A percentile compares a stretch with the other conserved stretches of the same genome.
These are phyloP conservation scores for Chaunax sp. DNA, from an alignment of 2,797 vertebrate species.

Conservation along the genomic window DNA sequence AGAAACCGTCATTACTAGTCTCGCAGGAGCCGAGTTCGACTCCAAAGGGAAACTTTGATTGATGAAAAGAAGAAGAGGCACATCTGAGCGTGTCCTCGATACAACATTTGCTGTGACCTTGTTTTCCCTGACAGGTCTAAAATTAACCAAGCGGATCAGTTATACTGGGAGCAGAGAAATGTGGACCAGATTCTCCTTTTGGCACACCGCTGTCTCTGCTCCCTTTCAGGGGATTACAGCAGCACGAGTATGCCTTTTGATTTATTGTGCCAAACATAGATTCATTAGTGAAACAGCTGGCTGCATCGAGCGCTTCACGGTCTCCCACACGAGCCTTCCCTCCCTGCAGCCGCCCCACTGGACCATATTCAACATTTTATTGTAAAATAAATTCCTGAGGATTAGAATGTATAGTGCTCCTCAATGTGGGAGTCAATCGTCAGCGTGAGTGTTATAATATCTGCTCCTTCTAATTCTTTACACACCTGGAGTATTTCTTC, in stretches of 20 bases:
- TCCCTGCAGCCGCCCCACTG: slow-evolving; percentile 41
- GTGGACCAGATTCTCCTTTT: slow-evolving; percentile 81
- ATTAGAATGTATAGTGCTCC: slow-evolving; percentile 30
- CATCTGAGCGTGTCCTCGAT: slow-evolving; percentile 81
- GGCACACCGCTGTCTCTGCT: slow-evolving; percentile 68
- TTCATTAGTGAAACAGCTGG: slow-evolving; percentile 80
- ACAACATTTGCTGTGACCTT: slow-evolving; percentile 83
- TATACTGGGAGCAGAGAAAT: slow-evolving; percentile 78
- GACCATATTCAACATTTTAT: slow-evolving; percentile 45
- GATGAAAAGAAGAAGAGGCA: slow-evolving; percentile 76
- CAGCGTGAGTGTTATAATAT: not conserved
- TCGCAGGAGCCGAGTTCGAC: slow-evolving; percentile 70
- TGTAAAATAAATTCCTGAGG: slow-evolving; percentile 42
- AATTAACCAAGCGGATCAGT: slow-evolving; percentile 80
- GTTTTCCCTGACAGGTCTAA: slow-evolving; percentile 81
- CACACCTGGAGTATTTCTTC: not conserved
- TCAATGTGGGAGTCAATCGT: not conserved
- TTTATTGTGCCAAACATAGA: slow-evolving; percentile 82
- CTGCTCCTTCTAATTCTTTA: too few relatives aligned
- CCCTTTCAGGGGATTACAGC: slow-evolving; percentile 78
- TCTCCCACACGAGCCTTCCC: slow-evolving; percentile 48
- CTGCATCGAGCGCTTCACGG: slow-evolving; percentile 53
- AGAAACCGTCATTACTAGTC: slow-evolving; percentile 77
- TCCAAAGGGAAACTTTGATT: slow-evolving; percentile 82
- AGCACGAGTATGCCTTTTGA: slow-evolving; percentile 74